phyloP scores from a whole-genome alignment of 1,140 invertebrate species.

The Nephila pilipes region DNA sequence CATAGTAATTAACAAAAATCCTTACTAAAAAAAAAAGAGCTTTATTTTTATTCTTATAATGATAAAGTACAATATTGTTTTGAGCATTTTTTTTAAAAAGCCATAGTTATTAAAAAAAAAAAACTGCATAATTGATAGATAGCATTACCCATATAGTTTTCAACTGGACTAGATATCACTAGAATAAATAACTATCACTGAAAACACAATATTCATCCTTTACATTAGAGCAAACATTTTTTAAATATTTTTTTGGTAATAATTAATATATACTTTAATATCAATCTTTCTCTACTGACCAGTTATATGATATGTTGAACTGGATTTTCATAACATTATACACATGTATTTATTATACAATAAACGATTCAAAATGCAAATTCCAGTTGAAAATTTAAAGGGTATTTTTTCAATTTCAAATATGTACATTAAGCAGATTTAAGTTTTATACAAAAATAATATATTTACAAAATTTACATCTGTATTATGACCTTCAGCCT shows the following conservation, averaged over 20 bases:
- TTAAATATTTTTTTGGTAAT: no score
- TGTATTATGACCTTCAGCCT: not conserved
- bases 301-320: no score
- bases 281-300: no score
- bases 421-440: not conserved
- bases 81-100: no score
- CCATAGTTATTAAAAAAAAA: not conserved
- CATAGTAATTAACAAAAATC: no score
- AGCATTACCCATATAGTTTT: not conserved
- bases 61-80: no score
- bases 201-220: no score
- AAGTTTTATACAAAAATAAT: conserved; percentile 14
- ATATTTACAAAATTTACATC: conserved; percentile 39
- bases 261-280: no score
- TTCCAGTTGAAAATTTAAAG: not conserved
- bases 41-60: no score
- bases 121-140: not conserved
- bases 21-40: no score
- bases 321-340: not conserved
- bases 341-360: not conserved
- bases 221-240: no score
- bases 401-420: not conserved
- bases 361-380: not conserved
- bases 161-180: conserved; percentile 37
- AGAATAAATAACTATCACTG: not conserved